phyloP scores from a whole-genome alignment of 2,113 vertebrate species.

The Megaptera novaeangliae region DNA sequence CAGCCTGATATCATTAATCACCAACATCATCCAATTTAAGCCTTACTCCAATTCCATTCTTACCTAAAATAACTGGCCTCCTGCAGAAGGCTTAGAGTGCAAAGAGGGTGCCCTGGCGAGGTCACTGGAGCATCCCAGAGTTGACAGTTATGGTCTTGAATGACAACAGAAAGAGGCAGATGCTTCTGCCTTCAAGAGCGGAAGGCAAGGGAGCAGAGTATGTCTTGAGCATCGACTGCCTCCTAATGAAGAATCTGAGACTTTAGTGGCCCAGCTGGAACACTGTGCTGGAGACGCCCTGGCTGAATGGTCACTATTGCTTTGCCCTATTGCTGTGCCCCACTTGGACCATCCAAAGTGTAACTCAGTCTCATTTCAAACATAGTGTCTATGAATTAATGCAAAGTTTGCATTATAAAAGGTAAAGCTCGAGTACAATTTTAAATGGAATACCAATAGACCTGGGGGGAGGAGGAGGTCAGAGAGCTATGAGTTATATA shows the following conservation, averaged over 20 bases:
- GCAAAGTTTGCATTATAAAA: not conserved
- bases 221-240: rapidly evolving
- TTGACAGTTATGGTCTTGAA: not conserved
- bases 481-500: not conserved
- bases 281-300: not conserved
- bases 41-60: not conserved
- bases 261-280: not conserved
- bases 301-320: not conserved
- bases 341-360: not conserved
- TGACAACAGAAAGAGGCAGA: not conserved
- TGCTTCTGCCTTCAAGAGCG: too few relatives aligned
- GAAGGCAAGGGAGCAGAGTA: not conserved
- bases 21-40: not conserved
- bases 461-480: not conserved
- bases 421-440: not conserved
- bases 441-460: not conserved
- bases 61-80: too few relatives aligned
- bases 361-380: not conserved
- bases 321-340: not conserved
- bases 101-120: not conserved
- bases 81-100: not conserved
- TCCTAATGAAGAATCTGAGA: too few relatives aligned
- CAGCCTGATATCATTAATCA: not conserved
- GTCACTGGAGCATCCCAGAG: not conserved
- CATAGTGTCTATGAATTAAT: not conserved